phyloP scores from a whole-genome alignment of 1,140 invertebrate species.

The Liolophura sinensis region DNA sequence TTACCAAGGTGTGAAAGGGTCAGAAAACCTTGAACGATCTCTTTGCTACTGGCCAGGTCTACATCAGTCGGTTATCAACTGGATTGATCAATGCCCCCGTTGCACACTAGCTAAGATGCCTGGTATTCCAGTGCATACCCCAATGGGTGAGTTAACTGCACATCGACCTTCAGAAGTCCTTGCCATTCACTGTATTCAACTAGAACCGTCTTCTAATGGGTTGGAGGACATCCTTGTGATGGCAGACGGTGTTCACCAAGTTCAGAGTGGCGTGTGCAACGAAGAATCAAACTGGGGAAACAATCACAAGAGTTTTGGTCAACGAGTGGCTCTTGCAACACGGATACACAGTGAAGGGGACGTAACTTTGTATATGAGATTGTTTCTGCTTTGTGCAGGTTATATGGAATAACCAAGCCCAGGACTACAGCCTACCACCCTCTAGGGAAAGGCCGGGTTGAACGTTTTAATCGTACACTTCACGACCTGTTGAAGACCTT shows the following conservation, averaged over 20 bases:
- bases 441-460: slow-evolving; percentile 11
- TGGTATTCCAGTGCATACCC: neutral
- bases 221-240: slow-evolving; percentile 24
- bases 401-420: neutral
- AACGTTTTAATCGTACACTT: slow-evolving; percentile 10
- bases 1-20: neutral
- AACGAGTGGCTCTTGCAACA: slow-evolving; percentile 23
- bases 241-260: slow-evolving; percentile 25
- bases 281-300: slow-evolving; percentile 16
- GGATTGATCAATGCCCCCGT: neutral
- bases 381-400: slow-evolving; percentile 14
- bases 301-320: slow-evolving; percentile 20
- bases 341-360: slow-evolving; percentile 28
- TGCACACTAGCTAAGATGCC: slow-evolving; percentile 3
- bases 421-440: slow-evolving; percentile 10
- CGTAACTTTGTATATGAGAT: slow-evolving; percentile 19
- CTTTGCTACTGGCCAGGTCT: neutral
- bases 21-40: neutral
- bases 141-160: too few species aligned
- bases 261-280: slow-evolving; percentile 19
- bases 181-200: slow-evolving; percentile 15
- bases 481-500: neutral
- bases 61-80: neutral
- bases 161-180: slow-evolving; percentile 10
- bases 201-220: slow-evolving; percentile 14